These are phyloP conservation scores for Mastomys coucha DNA, from an alignment of 2,113 vertebrate species.

Conservation along the genomic window DNA sequence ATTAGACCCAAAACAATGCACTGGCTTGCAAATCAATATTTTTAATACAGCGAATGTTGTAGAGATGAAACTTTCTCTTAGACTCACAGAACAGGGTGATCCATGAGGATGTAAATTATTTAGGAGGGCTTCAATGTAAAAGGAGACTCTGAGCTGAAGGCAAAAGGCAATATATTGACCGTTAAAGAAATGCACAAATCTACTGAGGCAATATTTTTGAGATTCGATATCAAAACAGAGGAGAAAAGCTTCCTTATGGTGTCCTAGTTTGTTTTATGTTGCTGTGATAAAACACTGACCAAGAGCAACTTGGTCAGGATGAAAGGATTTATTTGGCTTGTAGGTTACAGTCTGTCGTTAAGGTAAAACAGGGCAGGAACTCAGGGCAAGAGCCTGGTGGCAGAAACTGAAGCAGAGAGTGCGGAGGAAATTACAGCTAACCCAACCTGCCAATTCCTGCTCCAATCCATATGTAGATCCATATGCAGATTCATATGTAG, in stretches of 20 bases:
- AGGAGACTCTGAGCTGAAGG: background rate
- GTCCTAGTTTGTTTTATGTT: background rate
- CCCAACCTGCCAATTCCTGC: background rate
- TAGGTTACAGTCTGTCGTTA: background rate
- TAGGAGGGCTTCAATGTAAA: background rate
- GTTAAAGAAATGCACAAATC: background rate
- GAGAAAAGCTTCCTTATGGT: background rate
- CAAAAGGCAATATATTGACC: background rate
- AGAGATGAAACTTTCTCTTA: background rate
- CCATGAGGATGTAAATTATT: background rate
- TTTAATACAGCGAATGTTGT: constrained; percentile 12
- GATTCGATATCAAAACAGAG: background rate
- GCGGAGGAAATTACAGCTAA: background rate
- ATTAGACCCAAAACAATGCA: background rate
- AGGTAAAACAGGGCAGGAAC: background rate
- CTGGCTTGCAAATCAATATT: background rate
- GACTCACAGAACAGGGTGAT: constrained; percentile 6
- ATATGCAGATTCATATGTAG: no score
- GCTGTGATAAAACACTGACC: background rate
- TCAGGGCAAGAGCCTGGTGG: background rate
- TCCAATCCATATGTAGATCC: background rate
- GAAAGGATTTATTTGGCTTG: background rate
- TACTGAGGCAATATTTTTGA: background rate
- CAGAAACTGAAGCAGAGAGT: background rate
- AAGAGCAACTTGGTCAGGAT: background rate